Conservation (phyloP, 2,113 vertebrate genomes). For the Motacilla tschutschensis region DNA sequence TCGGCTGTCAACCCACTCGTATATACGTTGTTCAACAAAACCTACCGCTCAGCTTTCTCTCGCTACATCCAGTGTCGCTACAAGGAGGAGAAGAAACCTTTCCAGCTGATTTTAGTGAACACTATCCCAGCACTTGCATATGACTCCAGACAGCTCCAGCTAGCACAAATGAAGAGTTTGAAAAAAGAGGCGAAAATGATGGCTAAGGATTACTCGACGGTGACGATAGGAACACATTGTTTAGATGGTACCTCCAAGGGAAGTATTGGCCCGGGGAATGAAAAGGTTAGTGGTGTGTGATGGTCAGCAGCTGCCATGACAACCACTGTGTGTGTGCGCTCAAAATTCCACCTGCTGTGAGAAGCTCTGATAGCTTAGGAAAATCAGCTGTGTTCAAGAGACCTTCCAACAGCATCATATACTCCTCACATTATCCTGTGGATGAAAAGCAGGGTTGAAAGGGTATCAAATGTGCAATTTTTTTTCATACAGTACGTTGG, state of each 20-base stretch:
- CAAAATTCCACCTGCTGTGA: slow-evolving; percentile 4
- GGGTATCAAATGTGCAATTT: slow-evolving; percentile 51
- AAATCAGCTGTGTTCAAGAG: slow-evolving; percentile 28
- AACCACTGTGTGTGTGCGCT: not conserved
- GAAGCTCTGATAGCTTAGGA: not conserved
- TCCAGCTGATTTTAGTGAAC: slow-evolving; percentile 92
- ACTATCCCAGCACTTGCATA: slow-evolving; percentile 90
- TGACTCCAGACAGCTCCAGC: slow-evolving; percentile 82
- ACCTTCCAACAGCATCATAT: not conserved
- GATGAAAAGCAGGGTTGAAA: slow-evolving; percentile 60
- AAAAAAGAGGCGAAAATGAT: slow-evolving; percentile 67
- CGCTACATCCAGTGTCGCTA: slow-evolving; percentile 91
- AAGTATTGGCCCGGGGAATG: slow-evolving; percentile 27
- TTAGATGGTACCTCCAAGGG: slow-evolving; percentile 58
- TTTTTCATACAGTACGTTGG: slow-evolving; percentile 58
- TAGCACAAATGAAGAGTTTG: slow-evolving; percentile 69
- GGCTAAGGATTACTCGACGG: slow-evolving; percentile 66
- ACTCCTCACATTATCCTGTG: slow-evolving; percentile 37
- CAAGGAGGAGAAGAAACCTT: slow-evolving; percentile 85
- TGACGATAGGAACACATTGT: slow-evolving; percentile 58
- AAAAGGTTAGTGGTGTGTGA: slow-evolving; percentile 84
- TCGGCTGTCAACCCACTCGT: slow-evolving; percentile 93
- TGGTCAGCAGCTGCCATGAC: slow-evolving; percentile 31
- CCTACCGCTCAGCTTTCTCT: slow-evolving; percentile 88
- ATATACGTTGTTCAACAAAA: slow-evolving; percentile 94